Evolutionary conservation across 2,113 vertebrate genomes (phyloP).

Genomic region (Corynorhinus townsendii): DNA sequence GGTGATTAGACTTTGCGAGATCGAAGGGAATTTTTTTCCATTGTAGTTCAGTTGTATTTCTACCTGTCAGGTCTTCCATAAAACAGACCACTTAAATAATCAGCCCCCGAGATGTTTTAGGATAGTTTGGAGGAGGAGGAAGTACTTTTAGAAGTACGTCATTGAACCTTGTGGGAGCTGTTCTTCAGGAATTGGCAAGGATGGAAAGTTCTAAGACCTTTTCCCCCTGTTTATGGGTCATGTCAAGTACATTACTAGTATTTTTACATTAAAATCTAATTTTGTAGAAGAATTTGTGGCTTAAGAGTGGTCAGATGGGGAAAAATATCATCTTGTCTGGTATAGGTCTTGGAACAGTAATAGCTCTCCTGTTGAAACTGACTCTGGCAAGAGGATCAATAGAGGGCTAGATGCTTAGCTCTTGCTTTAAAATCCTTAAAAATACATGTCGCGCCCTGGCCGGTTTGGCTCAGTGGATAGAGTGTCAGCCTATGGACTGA

Average conservation of each 20-base stretch:
- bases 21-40: background rate
- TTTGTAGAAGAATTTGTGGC: background rate
- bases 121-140: background rate
- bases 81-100: background rate
- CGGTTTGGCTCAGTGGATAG: too few relatives aligned
- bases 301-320: background rate
- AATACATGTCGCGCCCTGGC: background rate
- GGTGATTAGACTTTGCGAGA: background rate
- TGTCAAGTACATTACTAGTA: rapidly evolving
- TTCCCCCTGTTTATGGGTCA: background rate
- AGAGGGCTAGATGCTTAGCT: background rate
- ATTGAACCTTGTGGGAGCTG: background rate
- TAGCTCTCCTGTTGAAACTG: background rate
- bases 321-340: background rate
- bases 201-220: background rate
- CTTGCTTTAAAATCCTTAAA: background rate
- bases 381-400: background rate
- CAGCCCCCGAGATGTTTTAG: background rate
- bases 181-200: background rate
- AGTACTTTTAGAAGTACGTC: background rate
- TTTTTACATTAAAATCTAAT: background rate
- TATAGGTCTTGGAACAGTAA: too few relatives aligned
- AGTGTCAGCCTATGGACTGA: too few relatives aligned
- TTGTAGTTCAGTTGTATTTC: background rate
- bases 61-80: background rate